Base-by-base conservation (phyloP, 2,888 invertebrate species). In the Clepsis dumicolana region DNA sequence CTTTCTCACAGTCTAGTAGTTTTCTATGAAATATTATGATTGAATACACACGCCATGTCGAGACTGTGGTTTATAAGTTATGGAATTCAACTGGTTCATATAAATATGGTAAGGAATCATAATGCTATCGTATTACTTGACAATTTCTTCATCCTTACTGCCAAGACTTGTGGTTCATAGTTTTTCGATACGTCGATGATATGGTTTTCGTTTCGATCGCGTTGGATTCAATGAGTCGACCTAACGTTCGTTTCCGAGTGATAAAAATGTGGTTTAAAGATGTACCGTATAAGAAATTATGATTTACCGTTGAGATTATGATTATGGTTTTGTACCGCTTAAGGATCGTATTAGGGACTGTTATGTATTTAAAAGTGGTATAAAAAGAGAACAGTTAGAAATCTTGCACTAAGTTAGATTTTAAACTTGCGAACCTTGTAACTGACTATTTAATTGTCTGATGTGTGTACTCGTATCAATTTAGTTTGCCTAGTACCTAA, bases 21-120 rank as follows among this genome's bases (percentile, higher is more conserved):
- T 44, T 53, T 53, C 63, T 53, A 8, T 53, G 63, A 53, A 63
- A 38, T 38, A 53, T 63, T 63, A 63, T 53, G 63, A 63, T 63
- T 53, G 63, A 63, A 38, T 18, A 24, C 48, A 12, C 63, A 53
- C 52, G 38, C 38, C 63, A 38, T 53, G 27, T 32, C 18, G 4
- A 21, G 21, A 24, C 38, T 44, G 59, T 10, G 41, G 59, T 38
- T 52, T 18, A 50, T n/a, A 24, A 52, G 52, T 32, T 63, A 63
- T 53, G 63, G 53, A 52, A 63, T 63, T 16, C 18, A 53, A 53
- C 63, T 38, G 53, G 63, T 16, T 38, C 25, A 25, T 38, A 38
- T 63, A 63, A 27, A 18, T 27, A 52, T 53, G 63, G 63, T 63
- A 10, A 62, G 62, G 48, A 44, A 59, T 59, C 48, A 48, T 44